These are phyloP conservation scores for Burhinus oedicnemus DNA, from an alignment of 2,113 vertebrate genomes.

Conservation along the genomic window DNA sequence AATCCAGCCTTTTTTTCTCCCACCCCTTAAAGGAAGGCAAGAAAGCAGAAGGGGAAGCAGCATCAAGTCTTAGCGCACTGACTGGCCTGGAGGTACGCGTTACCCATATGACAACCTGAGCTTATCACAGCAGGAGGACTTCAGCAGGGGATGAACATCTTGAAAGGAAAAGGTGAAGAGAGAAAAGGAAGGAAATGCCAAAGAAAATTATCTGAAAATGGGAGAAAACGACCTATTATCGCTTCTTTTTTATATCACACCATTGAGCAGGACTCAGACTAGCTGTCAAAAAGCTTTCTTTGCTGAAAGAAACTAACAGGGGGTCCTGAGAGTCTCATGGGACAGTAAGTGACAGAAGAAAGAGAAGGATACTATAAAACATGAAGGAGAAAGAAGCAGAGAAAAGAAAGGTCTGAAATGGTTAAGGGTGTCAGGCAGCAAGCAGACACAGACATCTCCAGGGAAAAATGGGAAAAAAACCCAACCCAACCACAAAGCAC, in stretches of 20 bases:
- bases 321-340: neutral
- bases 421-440: neutral
- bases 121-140: constrained; percentile 27
- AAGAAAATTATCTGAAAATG: constrained; percentile 42
- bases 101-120: constrained; percentile 5
- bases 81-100: neutral
- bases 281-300: constrained; percentile 57
- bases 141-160: neutral
- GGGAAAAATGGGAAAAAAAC: neutral
- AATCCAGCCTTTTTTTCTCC: neutral
- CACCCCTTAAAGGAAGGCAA: neutral
- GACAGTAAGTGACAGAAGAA: constrained; percentile 4
- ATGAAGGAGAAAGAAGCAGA: neutral
- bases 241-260: neutral
- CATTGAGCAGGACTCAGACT: neutral
- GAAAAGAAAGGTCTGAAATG: neutral
- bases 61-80: neutral
- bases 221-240: constrained; percentile 27
- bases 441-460: neutral
- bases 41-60: neutral
- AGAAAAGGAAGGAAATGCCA: neutral
- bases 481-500: neutral
- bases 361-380: neutral
- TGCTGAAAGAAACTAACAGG: neutral
- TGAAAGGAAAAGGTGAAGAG: neutral